A percentile compares a stretch with the other conserved stretches of the same genome.
Conservation (phyloP, 2,888 invertebrate species). For the Cylloceria caligata region DNA sequence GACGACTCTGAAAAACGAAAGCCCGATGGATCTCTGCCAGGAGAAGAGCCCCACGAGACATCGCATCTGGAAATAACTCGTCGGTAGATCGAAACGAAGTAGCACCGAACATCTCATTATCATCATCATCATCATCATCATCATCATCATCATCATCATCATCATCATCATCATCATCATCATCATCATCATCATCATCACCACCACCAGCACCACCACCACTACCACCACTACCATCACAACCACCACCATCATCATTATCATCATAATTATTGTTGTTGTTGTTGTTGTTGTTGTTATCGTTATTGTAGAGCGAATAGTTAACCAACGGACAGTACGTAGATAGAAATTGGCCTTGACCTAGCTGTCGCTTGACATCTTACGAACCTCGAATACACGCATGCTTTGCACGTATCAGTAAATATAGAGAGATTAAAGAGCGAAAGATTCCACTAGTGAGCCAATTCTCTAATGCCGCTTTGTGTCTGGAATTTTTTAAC, state of each 20-base stretch:
- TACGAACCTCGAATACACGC: no score
- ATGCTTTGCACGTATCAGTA: no score
- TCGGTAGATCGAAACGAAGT: constrained; percentile 42
- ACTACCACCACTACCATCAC: no score
- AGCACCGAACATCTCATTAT: constrained; percentile 1
- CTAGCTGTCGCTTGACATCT: background rate
- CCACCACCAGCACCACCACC: no score
- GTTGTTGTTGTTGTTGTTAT: background rate
- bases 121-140: constrained; percentile 1
- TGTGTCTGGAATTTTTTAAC: no score
- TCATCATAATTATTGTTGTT: background rate
- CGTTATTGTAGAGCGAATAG: background rate
- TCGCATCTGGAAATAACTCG: constrained; percentile 68
- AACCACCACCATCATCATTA: background rate
- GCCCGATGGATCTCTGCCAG: constrained; percentile 69
- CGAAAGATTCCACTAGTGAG: no score
- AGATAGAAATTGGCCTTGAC: constrained; percentile 5
- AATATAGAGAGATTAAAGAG: no score
- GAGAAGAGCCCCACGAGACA: constrained; percentile 51
- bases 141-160: background rate
- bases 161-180: no score
- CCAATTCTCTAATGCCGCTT: no score
- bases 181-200: no score
- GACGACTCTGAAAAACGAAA: constrained; percentile 60
- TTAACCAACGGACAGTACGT: background rate